Percentiles rank a stretch among this genome's conserved stretches.
Evolutionary conservation across 2,113 vertebrate species (phyloP).

Genomic region (Ivindomyrus marchei): DNA sequence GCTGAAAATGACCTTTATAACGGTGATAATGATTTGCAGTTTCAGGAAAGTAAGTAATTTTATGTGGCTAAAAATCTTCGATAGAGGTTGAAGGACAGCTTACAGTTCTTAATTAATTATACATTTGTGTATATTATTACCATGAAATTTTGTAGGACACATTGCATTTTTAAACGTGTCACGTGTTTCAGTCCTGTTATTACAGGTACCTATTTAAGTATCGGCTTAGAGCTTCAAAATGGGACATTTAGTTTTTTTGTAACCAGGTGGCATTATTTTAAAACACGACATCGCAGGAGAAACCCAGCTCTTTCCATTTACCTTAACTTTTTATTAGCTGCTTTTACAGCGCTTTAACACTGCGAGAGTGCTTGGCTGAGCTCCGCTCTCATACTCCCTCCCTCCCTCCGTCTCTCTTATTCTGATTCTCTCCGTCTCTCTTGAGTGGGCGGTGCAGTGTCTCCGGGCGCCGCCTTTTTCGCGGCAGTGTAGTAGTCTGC

Average conservation of each 20-base stretch:
- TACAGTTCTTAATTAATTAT: not conserved
- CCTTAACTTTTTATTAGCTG: not conserved
- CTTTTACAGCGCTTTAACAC: not conserved
- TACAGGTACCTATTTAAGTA: not conserved
- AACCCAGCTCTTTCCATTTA: not conserved
- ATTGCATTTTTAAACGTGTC: not conserved
- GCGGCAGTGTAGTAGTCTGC: conserved; percentile 50
- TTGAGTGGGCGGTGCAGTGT: conserved; percentile 32
- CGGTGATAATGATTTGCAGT: not conserved
- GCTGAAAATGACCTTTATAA: not conserved
- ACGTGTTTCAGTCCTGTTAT: not conserved
- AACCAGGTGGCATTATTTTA: not conserved
- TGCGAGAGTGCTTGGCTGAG: not conserved
- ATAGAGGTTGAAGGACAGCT: not conserved
- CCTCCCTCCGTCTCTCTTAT: not conserved
- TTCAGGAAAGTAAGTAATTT: not conserved
- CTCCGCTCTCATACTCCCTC: not conserved
- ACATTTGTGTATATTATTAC: not conserved
- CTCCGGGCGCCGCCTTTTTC: conserved; percentile 41
- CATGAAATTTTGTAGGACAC: not conserved
- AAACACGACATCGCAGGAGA: not conserved
- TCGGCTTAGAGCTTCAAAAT: not conserved
- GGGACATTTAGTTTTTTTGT: not conserved
- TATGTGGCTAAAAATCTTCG: not conserved
- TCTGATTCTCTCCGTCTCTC: not conserved